Evolutionary conservation across 1,140 invertebrate species (phyloP).

Genomic region (Caenorhabditis elegans): DNA sequence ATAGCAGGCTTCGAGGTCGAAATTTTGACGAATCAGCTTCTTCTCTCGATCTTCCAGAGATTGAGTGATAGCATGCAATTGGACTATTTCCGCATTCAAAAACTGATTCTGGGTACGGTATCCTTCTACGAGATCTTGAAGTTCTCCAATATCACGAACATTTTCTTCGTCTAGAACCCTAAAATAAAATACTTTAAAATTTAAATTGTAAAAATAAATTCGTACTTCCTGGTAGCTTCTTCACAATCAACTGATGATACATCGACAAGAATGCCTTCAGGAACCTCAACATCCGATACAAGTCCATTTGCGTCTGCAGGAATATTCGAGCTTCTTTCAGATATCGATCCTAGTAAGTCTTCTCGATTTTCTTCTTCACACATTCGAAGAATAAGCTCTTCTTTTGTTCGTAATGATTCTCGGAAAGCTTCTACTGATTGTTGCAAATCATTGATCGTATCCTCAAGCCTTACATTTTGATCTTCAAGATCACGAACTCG

Average conservation of each 20-base stretch:
- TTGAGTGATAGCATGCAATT: conserved; percentile 28
- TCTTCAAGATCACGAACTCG: conserved; percentile 28
- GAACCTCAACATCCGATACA: conserved; percentile 35
- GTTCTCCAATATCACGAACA: conserved; percentile 44
- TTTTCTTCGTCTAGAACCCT: conserved; percentile 25
- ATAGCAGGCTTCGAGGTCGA: conserved; percentile 50
- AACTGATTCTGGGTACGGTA: conserved; percentile 49
- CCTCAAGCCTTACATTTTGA: conserved; percentile 32
- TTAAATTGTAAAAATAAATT: neutral
- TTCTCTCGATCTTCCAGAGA: conserved; percentile 36
- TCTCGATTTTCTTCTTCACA: conserved; percentile 34
- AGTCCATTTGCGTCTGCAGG: conserved; percentile 1
- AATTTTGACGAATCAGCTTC: conserved; percentile 38
- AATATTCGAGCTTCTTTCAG: neutral
- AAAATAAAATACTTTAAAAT: neutral
- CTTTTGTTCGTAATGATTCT: conserved; percentile 49
- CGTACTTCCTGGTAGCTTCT: conserved; percentile 3
- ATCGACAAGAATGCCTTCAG: conserved; percentile 43
- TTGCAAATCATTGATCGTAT: conserved; percentile 31
- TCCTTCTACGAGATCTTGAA: conserved; percentile 49
- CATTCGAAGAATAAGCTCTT: conserved; percentile 50
- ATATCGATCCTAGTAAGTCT: neutral
- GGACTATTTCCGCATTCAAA: conserved; percentile 48
- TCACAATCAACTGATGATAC: conserved; percentile 8
- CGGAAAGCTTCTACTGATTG: conserved; percentile 46